These are phyloP conservation scores for Atta cephalotes DNA, from an alignment of 1,140 invertebrate species.

Conservation along the genomic window DNA sequence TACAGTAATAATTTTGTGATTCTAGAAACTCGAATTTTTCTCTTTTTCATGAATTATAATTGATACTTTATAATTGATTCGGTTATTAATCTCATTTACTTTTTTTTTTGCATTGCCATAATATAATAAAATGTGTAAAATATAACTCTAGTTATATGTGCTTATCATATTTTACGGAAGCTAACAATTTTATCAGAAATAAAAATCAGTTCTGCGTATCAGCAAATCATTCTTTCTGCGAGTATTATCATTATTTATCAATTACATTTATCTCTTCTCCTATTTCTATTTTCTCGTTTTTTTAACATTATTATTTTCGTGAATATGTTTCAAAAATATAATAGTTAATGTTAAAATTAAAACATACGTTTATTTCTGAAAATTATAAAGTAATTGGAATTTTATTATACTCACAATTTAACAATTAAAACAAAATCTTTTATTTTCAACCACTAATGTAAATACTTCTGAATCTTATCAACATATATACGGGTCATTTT, in stretches of 20 bases:
- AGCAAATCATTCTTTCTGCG: background rate
- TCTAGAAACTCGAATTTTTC: background rate
- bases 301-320: background rate
- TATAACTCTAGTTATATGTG: background rate
- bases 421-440: background rate
- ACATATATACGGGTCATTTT: background rate
- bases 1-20: background rate
- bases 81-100: background rate
- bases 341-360: no score
- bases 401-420: background rate
- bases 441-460: background rate
- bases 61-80: background rate
- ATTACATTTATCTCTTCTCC: background rate
- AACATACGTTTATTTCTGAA: background rate
- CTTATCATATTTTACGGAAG: constrained; percentile 28
- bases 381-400: background rate
- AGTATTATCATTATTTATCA: constrained; percentile 23
- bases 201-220: constrained; percentile 26
- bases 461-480: background rate
- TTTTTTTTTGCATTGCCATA: background rate
- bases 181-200: constrained; percentile 35
- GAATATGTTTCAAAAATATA: background rate
- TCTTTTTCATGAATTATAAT: background rate
- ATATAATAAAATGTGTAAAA: background rate
- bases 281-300: background rate